A percentile compares a stretch with the other conserved stretches of the same genome.
These are phyloP conservation scores for Drosophila recens DNA, from an alignment of 2,888 invertebrate species.

Conservation along the genomic window DNA sequence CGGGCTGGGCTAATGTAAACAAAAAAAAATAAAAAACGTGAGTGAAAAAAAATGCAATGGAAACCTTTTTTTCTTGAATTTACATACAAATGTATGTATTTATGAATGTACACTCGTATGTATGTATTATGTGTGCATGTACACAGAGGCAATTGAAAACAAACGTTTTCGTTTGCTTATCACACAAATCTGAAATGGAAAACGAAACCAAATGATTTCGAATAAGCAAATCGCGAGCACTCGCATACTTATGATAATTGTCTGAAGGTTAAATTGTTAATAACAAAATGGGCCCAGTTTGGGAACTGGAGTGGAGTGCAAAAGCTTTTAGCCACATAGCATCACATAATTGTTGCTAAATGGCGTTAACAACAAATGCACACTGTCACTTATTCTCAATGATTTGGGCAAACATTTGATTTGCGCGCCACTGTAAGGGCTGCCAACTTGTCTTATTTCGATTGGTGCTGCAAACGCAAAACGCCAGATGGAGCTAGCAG, in stretches of 20 bases:
- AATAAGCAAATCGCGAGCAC: slow-evolving; percentile 44
- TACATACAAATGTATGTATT: background rate
- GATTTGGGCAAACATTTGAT: slow-evolving; percentile 28
- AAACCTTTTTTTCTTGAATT: slow-evolving; percentile 10
- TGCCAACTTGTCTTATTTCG: slow-evolving; percentile 12
- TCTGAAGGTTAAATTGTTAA: slow-evolving; percentile 54
- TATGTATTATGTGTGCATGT: background rate
- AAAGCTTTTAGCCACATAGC: slow-evolving; percentile 41
- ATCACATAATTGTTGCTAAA: slow-evolving; percentile 49
- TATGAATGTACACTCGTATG: too few relatives aligned
- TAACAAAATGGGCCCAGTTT: slow-evolving; percentile 33
- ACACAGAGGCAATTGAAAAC: background rate
- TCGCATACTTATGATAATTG: slow-evolving; percentile 56
- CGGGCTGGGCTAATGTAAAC: slow-evolving; percentile 20
- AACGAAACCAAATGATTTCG: slow-evolving; percentile 33
- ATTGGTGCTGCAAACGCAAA: background rate
- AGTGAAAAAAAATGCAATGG: slow-evolving; percentile 4
- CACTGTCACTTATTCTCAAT: slow-evolving; percentile 21
- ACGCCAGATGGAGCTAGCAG: slow-evolving; percentile 11
- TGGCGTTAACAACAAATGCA: slow-evolving; percentile 40
- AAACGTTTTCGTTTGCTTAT: slow-evolving; percentile 21
- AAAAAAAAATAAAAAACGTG: background rate
- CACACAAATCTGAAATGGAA: slow-evolving; percentile 35
- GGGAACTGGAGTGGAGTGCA: slow-evolving; percentile 47
- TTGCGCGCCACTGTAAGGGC: slow-evolving; percentile 20